Percentiles rank a stretch among this genome's conserved stretches.
phyloP scores from a whole-genome alignment of 1,140 invertebrate species.

The Holotrichia oblita region DNA sequence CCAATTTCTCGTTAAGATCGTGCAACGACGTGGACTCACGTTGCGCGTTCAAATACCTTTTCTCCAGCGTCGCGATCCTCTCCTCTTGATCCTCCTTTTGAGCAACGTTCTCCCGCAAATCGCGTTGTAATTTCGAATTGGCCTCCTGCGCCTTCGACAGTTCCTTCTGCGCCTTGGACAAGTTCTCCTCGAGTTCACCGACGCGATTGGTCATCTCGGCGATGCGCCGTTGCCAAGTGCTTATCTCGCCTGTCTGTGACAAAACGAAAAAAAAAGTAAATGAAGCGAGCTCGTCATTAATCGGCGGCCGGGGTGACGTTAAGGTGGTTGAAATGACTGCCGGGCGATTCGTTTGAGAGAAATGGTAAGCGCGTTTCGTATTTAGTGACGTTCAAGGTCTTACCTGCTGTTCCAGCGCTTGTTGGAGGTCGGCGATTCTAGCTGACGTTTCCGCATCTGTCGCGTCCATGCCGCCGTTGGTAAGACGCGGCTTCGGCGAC shows the following conservation, averaged over 20 bases:
- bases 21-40: constrained; percentile 96
- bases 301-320: too few species aligned
- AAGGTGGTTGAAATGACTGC: too few species aligned
- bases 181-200: constrained; percentile 91
- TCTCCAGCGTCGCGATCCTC: constrained; percentile 68
- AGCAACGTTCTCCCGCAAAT: constrained; percentile 93
- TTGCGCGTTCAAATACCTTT: constrained; percentile 91
- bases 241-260: constrained; percentile 83
- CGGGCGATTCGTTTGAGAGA: background rate
- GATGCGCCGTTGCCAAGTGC: constrained; percentile 86
- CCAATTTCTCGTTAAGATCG: constrained; percentile 98
- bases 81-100: constrained; percentile 97
- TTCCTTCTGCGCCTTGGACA: constrained; percentile 92
- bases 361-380: background rate
- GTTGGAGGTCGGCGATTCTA: constrained; percentile 84
- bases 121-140: constrained; percentile 89
- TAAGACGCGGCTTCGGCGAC: constrained; percentile 55
- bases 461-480: constrained; percentile 61
- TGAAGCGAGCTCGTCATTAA: too few species aligned
- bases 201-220: constrained; percentile 88
- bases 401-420: constrained; percentile 92
- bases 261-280: constrained; percentile 20
- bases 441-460: constrained; percentile 65
- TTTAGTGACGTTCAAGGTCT: constrained; percentile 51
- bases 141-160: constrained; percentile 91